Evolutionary conservation across 2,797 vertebrate genomes (phyloP).

Genomic region (Echiichthys vipera): DNA sequence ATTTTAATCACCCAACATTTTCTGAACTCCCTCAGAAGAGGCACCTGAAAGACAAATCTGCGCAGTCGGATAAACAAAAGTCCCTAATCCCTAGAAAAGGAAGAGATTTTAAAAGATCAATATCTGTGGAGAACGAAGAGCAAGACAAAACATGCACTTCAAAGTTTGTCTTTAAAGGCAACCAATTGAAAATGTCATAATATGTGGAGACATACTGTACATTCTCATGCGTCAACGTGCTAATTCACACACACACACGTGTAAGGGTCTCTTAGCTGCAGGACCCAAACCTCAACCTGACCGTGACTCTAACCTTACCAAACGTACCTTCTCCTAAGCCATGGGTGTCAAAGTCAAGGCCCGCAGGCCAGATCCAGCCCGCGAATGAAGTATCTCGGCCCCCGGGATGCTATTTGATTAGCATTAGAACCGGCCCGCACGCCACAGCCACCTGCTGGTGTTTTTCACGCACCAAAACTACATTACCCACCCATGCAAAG

Average conservation of each 20-base stretch:
- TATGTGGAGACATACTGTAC: not conserved
- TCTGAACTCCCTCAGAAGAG: not conserved
- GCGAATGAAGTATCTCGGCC: too few relatives aligned
- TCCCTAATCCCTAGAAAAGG: constrained; percentile 8
- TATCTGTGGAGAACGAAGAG: constrained; percentile 2
- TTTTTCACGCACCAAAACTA: too few relatives aligned
- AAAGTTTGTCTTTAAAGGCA: constrained; percentile 4
- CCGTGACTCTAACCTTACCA: constrained; percentile 22
- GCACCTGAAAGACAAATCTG: constrained; percentile 4
- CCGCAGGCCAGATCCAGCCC: too few relatives aligned
- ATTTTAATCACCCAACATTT: not conserved
- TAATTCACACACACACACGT: not conserved
- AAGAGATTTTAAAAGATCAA: constrained; percentile 5
- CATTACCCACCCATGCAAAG: too few relatives aligned
- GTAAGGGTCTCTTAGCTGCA: not conserved
- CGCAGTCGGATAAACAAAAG: not conserved
- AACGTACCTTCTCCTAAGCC: constrained; percentile 28
- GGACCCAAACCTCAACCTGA: constrained; percentile 7
- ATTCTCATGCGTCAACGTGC: not conserved
- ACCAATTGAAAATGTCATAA: not conserved
- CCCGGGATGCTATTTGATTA: too few relatives aligned
- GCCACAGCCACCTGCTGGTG: too few relatives aligned
- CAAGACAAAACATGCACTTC: constrained; percentile 17
- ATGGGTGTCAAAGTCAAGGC: too few relatives aligned
- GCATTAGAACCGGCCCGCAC: too few relatives aligned